phyloP scores from a whole-genome alignment of 2,113 vertebrate genomes.

The Noctilio leporinus region DNA sequence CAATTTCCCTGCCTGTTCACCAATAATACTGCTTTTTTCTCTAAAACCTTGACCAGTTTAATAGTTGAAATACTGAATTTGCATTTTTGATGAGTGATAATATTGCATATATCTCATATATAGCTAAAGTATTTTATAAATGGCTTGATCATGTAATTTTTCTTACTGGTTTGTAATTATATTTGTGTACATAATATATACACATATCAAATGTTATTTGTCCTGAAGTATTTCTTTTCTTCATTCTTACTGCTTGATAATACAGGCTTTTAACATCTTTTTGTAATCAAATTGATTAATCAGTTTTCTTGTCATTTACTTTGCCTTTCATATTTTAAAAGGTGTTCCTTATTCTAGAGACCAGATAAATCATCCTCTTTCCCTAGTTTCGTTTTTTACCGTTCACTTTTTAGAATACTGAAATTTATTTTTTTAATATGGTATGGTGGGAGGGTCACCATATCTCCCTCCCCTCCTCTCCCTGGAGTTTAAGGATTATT shows the following conservation, averaged over 20 bases:
- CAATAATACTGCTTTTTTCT: not conserved
- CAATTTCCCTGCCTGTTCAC: not conserved
- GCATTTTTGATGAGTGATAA: not conserved
- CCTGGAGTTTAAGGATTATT: not conserved
- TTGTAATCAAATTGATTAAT: not conserved
- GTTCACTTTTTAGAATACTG: not conserved
- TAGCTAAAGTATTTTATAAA: not conserved
- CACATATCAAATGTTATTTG: not conserved
- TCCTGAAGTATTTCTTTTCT: not conserved
- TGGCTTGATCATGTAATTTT: not conserved
- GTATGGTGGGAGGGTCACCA: not conserved
- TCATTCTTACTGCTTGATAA: not conserved
- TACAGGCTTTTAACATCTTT: not conserved
- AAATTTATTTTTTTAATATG: not conserved
- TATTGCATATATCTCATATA: not conserved
- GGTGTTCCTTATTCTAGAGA: not conserved
- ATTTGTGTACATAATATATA: not conserved
- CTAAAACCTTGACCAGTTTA: not conserved
- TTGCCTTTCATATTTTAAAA: not conserved
- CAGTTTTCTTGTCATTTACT: not conserved
- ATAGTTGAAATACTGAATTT: conserved; percentile 9
- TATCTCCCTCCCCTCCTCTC: not conserved
- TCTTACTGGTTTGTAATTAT: not conserved
- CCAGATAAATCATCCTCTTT: not conserved
- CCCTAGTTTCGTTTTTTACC: not conserved